Conservation (phyloP, 2,888 invertebrate genomes). For the Tuberolachnus salignus region DNA sequence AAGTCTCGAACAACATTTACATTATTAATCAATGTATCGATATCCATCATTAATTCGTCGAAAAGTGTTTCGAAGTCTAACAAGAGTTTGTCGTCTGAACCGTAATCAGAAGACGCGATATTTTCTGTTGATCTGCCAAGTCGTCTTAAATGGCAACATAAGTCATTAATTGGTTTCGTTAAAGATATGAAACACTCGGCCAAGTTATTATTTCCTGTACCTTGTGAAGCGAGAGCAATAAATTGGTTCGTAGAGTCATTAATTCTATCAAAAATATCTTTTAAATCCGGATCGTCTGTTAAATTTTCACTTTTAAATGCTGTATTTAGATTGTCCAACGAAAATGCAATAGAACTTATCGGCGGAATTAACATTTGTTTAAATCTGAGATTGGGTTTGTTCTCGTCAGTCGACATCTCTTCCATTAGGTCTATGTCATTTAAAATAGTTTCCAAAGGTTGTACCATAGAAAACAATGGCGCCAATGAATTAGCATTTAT, state of each 20-base stretch:
- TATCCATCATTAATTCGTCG: slow-evolving; percentile 45
- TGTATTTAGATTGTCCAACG: slow-evolving; percentile 5
- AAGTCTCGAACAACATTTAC: slow-evolving; percentile 47
- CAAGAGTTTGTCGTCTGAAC: slow-evolving; percentile 44
- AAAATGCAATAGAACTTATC: slow-evolving; percentile 40
- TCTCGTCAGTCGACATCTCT: neutral
- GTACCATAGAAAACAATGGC: slow-evolving; percentile 36
- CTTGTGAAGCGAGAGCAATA: slow-evolving; percentile 24
- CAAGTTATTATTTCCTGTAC: slow-evolving; percentile 13
- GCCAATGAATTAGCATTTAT: neutral
- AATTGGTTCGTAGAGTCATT: slow-evolving; percentile 13
- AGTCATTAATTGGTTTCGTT: slow-evolving; percentile 41
- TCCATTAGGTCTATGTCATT: neutral
- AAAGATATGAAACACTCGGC: slow-evolving; percentile 50
- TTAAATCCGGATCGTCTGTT: slow-evolving; percentile 17
- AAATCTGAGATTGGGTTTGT: neutral
- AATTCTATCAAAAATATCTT: slow-evolving; percentile 26
- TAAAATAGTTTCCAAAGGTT: slow-evolving; percentile 37
- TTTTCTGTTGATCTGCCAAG: slow-evolving; percentile 40
- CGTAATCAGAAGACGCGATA: slow-evolving; percentile 44
- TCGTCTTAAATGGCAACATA: slow-evolving; percentile 36
- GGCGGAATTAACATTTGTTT: slow-evolving; percentile 41
- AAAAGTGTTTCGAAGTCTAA: slow-evolving; percentile 46
- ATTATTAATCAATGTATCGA: slow-evolving; percentile 44
- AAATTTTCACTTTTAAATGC: neutral